Percentiles rank a stretch among this genome's conserved stretches.
Evolutionary conservation across 2,797 vertebrate species (phyloP).

Genomic region (Mormyrops attenuatus): DNA sequence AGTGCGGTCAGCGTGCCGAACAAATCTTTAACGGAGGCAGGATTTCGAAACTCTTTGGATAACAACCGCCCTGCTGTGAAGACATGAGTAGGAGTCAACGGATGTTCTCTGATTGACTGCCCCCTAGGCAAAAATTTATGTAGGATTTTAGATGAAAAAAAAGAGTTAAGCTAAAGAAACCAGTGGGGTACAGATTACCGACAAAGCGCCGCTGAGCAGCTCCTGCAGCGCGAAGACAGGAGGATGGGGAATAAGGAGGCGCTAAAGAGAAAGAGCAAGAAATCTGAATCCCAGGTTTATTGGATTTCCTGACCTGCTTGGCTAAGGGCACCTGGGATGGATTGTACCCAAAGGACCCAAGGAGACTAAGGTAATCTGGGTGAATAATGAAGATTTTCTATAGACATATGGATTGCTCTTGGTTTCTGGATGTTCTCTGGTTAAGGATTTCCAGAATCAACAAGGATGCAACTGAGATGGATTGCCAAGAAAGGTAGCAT

Average conservation of each 20-base stretch:
- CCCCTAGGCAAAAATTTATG: constrained; percentile 43
- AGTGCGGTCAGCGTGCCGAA: constrained; percentile 13
- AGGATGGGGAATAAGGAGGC: constrained; percentile 30
- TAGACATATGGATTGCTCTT: constrained; percentile 68
- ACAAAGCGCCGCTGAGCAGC: constrained; percentile 26
- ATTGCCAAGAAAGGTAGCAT: constrained; percentile 32
- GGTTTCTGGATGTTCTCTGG: constrained; percentile 58
- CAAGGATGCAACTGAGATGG: constrained; percentile 53
- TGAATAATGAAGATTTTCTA: constrained; percentile 67
- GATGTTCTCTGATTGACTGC: constrained; percentile 34
- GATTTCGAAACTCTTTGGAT: constrained; percentile 23
- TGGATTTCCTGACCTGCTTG: constrained; percentile 65
- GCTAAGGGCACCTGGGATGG: constrained; percentile 66
- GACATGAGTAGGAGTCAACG: constrained; percentile 39
- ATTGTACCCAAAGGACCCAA: constrained; percentile 63
- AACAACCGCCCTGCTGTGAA: constrained; percentile 22
- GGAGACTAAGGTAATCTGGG: constrained; percentile 55
- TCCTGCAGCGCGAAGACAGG: constrained; percentile 1
- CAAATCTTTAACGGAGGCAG: constrained; percentile 24
- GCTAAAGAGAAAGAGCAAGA: constrained; percentile 38
- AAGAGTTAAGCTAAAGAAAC: constrained; percentile 22
- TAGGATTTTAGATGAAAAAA: constrained; percentile 38
- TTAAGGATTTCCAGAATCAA: constrained; percentile 50
- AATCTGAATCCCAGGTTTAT: constrained; percentile 64
- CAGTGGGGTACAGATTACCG: constrained; percentile 34